Evolutionary conservation across 2,888 invertebrate species (phyloP).

Genomic region (Ormyrus labotus): DNA sequence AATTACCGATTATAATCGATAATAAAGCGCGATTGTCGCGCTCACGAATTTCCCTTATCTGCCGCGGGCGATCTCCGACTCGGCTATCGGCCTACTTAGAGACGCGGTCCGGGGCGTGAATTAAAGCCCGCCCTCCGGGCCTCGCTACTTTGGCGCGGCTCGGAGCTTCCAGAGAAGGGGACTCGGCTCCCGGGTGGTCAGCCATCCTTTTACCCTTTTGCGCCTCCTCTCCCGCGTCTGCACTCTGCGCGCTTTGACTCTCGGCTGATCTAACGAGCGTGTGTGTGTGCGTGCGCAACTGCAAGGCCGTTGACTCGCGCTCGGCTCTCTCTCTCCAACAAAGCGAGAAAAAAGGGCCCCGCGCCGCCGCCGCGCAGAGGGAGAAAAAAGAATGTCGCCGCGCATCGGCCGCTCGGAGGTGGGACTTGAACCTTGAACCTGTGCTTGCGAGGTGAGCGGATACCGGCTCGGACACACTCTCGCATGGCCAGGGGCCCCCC

Average conservation of each 20-base stretch:
- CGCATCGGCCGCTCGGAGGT: constrained; percentile 39
- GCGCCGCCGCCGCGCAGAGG: neutral
- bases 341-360: constrained; percentile 39
- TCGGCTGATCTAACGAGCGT: constrained; percentile 26
- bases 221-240: constrained; percentile 11
- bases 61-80: neutral
- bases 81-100: constrained; percentile 26
- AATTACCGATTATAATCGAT: constrained; percentile 31
- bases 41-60: constrained; percentile 33
- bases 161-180: constrained; percentile 21
- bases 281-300: constrained; percentile 21
- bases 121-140: constrained; percentile 9
- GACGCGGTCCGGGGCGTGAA: constrained; percentile 5
- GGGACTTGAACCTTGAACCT: constrained; percentile 57
- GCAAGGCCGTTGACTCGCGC: constrained; percentile 53
- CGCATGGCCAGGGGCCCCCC: constrained; percentile 14
- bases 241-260: constrained; percentile 17
- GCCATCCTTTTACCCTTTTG: constrained; percentile 46
- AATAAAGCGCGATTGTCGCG: constrained; percentile 37
- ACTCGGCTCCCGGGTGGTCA: constrained; percentile 53
- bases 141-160: neutral
- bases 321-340: constrained; percentile 1
- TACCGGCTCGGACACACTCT: constrained; percentile 35
- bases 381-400: constrained; percentile 49
- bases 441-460: constrained; percentile 24